phyloP scores from a whole-genome alignment of 2,113 vertebrate genomes.

The Pygoscelis adeliae region DNA sequence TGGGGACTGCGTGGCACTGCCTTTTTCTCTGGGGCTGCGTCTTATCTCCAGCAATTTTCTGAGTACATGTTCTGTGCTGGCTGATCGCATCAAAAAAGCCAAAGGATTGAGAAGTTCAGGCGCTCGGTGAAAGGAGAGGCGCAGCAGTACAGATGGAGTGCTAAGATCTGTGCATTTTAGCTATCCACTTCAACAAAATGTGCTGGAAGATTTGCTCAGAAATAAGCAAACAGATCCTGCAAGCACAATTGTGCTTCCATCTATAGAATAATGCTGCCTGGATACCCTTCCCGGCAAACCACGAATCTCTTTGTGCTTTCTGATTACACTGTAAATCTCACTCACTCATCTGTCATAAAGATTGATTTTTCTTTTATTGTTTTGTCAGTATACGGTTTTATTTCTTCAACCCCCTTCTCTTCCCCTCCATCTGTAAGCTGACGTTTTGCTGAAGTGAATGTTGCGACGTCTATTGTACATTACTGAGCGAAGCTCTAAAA shows the following conservation, averaged over 20 bases:
- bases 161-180: not conserved
- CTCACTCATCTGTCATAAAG: constrained; percentile 52
- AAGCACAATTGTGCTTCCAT: not conserved
- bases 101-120: not conserved
- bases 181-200: not conserved
- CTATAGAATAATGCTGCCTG: not conserved
- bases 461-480: not conserved
- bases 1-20: not conserved
- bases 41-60: not conserved
- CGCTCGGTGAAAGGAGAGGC: not conserved
- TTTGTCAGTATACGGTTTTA: constrained; percentile 69
- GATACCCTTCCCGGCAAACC: not conserved
- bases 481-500: not conserved
- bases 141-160: not conserved
- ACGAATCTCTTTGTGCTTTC: constrained; percentile 14
- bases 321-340: constrained; percentile 57
- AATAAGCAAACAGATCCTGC: not conserved
- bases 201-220: not conserved
- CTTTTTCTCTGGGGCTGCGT: not conserved
- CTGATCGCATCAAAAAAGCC: not conserved
- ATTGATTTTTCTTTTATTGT: constrained; percentile 60
- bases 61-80: not conserved
- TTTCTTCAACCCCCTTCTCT: constrained; percentile 25
- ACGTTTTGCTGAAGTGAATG: constrained; percentile 60
- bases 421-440: constrained; percentile 43